Base-by-base conservation (phyloP, 2,797 vertebrate genomes). In the Acridotheres tristis region DNA sequence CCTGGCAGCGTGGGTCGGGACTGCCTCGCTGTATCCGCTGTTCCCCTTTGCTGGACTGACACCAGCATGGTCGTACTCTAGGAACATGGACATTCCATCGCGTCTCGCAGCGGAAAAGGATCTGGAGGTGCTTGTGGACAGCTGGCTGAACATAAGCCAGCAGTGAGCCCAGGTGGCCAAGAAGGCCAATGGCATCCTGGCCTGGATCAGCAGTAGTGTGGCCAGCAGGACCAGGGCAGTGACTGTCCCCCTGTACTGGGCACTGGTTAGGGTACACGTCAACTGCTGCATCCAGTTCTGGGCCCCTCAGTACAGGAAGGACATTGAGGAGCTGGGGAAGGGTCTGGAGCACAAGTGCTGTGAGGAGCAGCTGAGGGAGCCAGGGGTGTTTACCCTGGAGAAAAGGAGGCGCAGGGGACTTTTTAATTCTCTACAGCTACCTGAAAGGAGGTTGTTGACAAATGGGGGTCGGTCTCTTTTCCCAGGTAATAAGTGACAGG, bases 11-110 rank as follows among this genome's bases (percentile, higher is more conserved):
- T 26, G 30, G 10, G 4, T 15, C 6, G 17, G 29, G 29, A 3
- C 5, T 38, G 1, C 43, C 25, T n/a, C 5, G 2, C 7, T 29
- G 42, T 7, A 0, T 8, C 7, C 12, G 2, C 58, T 23, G 18
- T 1, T 23, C 6, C 26, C 29, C 45, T 21, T 30, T 11, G 21
- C 38, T 5, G 38, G 1, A 5, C 54, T 21, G 40, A 0, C 19
- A 2, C 13, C 42, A 8, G 30, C 58, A 1, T 0, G n/a, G 20
- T 11, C 3, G 2, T 34, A 6, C 43, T 11, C 16, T 10, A 4
- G 65, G 27, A 58, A 4, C 40, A 3, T 3, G 17, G 69, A 2
- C 0, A 1, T 42, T 16, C 13, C 16, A 1, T 45, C 0, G 10
- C 2, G 6, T 66, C 36, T 3, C 23, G 4, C 73, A 4, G 66